A percentile compares a stretch with the other conserved stretches of the same genome.
phyloP scores from a whole-genome alignment of 2,113 vertebrate species.

The Python bivittatus region DNA sequence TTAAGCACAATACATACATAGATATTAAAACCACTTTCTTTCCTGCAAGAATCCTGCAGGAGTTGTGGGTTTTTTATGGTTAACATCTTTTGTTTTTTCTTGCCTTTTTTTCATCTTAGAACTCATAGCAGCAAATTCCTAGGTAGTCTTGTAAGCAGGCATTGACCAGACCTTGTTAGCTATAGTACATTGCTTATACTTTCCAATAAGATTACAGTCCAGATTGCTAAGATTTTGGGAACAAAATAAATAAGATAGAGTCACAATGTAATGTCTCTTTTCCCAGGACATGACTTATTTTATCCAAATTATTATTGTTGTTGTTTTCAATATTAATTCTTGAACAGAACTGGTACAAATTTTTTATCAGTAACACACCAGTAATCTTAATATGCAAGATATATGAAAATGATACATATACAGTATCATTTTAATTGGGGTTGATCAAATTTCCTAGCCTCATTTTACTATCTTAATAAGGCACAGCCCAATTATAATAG shows the following conservation, averaged over 20 bases:
- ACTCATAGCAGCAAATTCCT: neutral
- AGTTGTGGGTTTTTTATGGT: neutral
- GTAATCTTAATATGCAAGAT: neutral
- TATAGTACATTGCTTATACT: neutral
- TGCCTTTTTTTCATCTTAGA: neutral
- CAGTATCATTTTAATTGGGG: neutral
- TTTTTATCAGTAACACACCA: neutral
- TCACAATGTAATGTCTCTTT: neutral
- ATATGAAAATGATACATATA: neutral
- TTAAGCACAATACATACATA: slow-evolving; percentile 1
- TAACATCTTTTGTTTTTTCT: neutral
- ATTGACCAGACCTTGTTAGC: neutral
- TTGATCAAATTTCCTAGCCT: neutral
- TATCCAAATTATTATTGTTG: neutral
- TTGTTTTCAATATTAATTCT: neutral
- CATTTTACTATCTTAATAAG: neutral
- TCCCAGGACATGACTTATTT: neutral
- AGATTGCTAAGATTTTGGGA: neutral
- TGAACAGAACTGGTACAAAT: neutral
- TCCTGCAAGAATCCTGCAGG: neutral
- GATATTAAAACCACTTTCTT: neutral
- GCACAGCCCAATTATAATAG: neutral
- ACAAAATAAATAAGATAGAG: neutral
- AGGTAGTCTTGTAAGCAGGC: neutral
- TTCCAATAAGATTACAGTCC: neutral